Conservation (phyloP, 2,113 vertebrate species). For the Tyto alba region DNA sequence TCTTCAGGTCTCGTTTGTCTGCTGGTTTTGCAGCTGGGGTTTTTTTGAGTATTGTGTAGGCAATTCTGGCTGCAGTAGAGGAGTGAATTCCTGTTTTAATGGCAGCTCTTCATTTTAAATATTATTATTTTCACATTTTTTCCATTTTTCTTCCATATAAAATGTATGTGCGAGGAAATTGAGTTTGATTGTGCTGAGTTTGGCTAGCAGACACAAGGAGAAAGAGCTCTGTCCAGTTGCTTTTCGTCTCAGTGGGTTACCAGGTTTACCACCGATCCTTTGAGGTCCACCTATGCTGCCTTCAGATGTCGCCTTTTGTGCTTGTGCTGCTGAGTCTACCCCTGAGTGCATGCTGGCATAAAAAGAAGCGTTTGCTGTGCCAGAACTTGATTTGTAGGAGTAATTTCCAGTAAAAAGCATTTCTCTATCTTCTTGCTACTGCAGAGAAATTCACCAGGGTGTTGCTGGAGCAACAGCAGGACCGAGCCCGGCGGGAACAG, state of each 20-base stretch:
- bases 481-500: conserved; percentile 90
- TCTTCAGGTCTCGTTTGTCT: not conserved
- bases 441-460: conserved; percentile 94
- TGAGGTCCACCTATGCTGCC: not conserved
- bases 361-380: not conserved
- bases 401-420: conserved; percentile 8
- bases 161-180: not conserved
- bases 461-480: conserved; percentile 92
- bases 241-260: not conserved
- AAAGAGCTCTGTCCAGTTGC: not conserved
- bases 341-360: not conserved
- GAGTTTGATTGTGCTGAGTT: not conserved
- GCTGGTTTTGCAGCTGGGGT: not conserved
- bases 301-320: not conserved
- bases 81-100: not conserved
- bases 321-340: not conserved
- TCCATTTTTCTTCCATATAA: not conserved
- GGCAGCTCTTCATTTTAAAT: not conserved
- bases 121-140: not conserved
- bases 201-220: not conserved
- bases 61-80: not conserved
- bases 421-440: not conserved
- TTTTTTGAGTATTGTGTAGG: not conserved
- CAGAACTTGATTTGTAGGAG: not conserved
- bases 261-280: not conserved